Evolutionary conservation across 2,113 vertebrate genomes (phyloP).

Genomic region (Struthio camelus): DNA sequence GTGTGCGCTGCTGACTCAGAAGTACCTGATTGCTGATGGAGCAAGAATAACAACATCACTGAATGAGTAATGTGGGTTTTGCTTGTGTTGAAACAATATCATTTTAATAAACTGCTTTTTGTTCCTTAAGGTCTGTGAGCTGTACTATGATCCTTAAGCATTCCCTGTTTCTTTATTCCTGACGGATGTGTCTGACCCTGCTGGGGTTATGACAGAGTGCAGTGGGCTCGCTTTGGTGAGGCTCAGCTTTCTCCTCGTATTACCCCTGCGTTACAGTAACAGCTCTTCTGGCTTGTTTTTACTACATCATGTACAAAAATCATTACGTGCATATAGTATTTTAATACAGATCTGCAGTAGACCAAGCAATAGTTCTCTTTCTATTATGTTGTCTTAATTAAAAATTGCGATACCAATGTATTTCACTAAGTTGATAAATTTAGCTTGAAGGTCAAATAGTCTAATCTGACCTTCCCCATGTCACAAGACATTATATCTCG

Average conservation of each 20-base stretch:
- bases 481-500: conserved; percentile 26
- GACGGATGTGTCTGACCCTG: neutral
- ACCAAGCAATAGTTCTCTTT: neutral
- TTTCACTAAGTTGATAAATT: conserved; percentile 15
- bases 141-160: neutral
- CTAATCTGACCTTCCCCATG: neutral
- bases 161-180: neutral
- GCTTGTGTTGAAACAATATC: conserved; percentile 2
- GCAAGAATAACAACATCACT: neutral
- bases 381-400: conserved; percentile 33
- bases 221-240: neutral
- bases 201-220: neutral
- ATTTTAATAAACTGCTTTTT: neutral
- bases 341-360: neutral
- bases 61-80: neutral
- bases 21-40: neutral
- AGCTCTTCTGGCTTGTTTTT: conserved; percentile 33
- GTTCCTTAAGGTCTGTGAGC: neutral
- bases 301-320: neutral
- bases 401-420: neutral
- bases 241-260: neutral
- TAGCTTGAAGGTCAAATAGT: conserved; percentile 21
- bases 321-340: neutral
- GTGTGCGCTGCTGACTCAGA: fast-evolving
- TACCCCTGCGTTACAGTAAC: neutral